These are phyloP conservation scores for Lepus americanus DNA, from an alignment of 2,113 vertebrate species.

Conservation along the genomic window DNA sequence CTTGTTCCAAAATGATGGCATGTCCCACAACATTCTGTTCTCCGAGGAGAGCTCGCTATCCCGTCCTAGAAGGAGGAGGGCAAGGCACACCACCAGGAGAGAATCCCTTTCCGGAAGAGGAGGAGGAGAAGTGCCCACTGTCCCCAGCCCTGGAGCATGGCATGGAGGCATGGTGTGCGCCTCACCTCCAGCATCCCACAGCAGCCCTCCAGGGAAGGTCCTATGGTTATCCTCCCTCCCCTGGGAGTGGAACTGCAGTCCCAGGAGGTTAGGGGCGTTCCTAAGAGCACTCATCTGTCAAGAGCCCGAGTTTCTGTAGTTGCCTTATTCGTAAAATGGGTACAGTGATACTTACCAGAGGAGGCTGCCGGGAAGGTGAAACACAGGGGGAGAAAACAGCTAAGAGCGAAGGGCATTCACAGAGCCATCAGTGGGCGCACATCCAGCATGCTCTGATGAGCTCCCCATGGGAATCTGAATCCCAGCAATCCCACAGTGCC, in stretches of 20 bases:
- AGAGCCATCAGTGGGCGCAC: background rate
- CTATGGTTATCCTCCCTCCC: background rate
- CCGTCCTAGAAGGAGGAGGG: background rate
- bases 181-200: background rate
- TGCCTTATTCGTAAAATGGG: background rate
- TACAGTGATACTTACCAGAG: background rate
- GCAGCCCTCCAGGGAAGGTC: background rate
- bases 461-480: too few species aligned
- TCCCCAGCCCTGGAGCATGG: background rate
- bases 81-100: background rate
- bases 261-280: background rate
- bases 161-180: background rate
- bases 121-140: background rate
- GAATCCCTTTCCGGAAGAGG: background rate
- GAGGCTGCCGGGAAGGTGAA: background rate
- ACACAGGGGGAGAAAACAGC: background rate
- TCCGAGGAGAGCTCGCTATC: background rate
- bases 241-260: background rate
- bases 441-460: background rate
- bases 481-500: background rate
- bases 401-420: background rate
- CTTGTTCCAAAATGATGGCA: background rate
- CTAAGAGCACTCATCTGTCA: background rate
- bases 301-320: background rate
- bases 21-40: background rate